phyloP scores from a whole-genome alignment of 2,113 vertebrate genomes.

The Callospermophilus lateralis region DNA sequence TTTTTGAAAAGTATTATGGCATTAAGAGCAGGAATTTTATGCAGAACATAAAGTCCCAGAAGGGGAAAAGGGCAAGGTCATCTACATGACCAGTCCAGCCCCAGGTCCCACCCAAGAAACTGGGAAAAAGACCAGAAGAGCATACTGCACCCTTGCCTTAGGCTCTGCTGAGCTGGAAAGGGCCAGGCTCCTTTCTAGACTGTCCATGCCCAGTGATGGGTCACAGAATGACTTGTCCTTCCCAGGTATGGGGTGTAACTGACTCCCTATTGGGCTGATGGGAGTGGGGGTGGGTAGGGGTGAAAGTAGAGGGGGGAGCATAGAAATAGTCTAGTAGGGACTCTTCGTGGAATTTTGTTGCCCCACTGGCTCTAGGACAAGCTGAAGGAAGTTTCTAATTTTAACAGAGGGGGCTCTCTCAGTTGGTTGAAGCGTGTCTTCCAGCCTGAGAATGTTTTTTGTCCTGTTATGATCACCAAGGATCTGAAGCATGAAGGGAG shows the following conservation, averaged over 20 bases:
- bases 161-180: background rate
- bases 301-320: background rate
- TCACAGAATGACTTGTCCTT: conserved; percentile 65
- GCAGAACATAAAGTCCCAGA: background rate
- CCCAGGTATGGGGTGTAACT: conserved; percentile 53
- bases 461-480: background rate
- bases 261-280: background rate
- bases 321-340: background rate
- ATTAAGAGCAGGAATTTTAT: conserved; percentile 2
- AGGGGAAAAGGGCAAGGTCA: background rate
- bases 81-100: background rate
- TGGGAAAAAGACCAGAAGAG: background rate
- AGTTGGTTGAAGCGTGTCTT: no score
- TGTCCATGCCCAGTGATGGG: conserved; percentile 20
- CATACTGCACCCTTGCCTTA: conserved; percentile 18
- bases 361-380: background rate
- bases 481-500: background rate
- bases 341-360: background rate
- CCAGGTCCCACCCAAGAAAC: conserved; percentile 38
- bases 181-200: background rate
- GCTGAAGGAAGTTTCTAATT: background rate
- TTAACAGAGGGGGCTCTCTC: background rate
- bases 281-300: background rate
- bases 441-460: background rate
- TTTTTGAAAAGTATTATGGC: background rate